Conservation (phyloP, 2,888 invertebrate species). For the Adineta ricciae region DNA sequence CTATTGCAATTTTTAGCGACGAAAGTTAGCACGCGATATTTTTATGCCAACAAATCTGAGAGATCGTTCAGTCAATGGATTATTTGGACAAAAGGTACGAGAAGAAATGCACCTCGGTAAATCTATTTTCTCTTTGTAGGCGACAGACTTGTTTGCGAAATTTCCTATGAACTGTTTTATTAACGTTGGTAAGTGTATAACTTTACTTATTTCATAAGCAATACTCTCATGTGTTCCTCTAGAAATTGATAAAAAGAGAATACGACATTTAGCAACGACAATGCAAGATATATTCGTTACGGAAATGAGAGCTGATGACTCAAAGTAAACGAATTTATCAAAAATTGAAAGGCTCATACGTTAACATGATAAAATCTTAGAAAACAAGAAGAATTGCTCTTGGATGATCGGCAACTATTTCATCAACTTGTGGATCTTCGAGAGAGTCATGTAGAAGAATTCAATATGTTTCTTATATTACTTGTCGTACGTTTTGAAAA, state of each 20-base stretch:
- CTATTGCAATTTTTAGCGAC: not conserved
- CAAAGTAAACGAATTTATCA: not conserved
- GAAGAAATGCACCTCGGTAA: not conserved
- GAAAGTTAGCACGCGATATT: not conserved
- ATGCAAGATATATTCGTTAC: not conserved
- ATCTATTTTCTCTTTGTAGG: not conserved
- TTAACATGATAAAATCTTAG: not conserved
- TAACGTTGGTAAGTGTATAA: not conserved
- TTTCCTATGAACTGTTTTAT: conserved; percentile 13
- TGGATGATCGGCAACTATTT: not conserved
- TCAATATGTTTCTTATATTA: conserved; percentile 14
- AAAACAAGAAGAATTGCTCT: not conserved
- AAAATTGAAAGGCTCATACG: too few species aligned
- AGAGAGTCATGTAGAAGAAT: conserved; percentile 1
- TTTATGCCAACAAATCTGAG: conserved; percentile 17
- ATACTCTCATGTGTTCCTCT: not conserved
- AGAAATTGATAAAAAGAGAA: not conserved
- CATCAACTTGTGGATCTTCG: not conserved
- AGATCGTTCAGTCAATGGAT: not conserved
- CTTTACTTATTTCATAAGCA: not conserved
- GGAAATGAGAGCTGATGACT: not conserved
- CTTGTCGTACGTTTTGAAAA: not conserved
- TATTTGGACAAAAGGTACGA: not conserved
- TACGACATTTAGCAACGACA: not conserved
- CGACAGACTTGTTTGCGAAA: conserved; percentile 8